A percentile compares a stretch with the other conserved stretches of the same genome.
Conservation (phyloP, 2,888 invertebrate genomes). For the Philonicus albiceps region DNA sequence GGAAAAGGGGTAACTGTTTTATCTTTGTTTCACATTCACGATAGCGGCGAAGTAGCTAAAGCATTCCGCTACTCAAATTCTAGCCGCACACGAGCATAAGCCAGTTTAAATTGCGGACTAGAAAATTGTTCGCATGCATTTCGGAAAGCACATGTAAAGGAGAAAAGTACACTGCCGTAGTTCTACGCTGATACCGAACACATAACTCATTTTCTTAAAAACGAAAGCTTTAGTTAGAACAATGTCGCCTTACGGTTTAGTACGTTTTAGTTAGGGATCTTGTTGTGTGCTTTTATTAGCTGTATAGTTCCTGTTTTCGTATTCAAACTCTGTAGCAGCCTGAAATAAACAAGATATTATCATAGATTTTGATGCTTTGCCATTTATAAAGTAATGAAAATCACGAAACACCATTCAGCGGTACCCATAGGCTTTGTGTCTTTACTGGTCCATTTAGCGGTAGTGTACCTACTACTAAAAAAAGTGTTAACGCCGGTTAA, state of each 20-base stretch:
- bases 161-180: conserved; percentile 12
- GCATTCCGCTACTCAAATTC: neutral
- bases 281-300: conserved; percentile 54
- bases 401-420: neutral
- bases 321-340: conserved; percentile 9
- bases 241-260: conserved; percentile 65
- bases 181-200: neutral
- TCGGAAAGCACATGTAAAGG: conserved; percentile 41
- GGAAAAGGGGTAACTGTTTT: conserved; percentile 27
- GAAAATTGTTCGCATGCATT: conserved; percentile 43
- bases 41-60: neutral
- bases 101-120: conserved; percentile 24
- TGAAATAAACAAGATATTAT: neutral
- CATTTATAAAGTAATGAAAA: neutral
- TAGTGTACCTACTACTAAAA: neutral
- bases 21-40: conserved; percentile 24
- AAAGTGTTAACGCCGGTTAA: neutral
- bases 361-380: neutral
- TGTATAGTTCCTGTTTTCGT: conserved; percentile 53
- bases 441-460: neutral
- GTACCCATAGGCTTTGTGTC: neutral
- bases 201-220: conserved; percentile 35
- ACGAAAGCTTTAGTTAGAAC: conserved; percentile 62
- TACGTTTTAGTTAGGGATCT: conserved; percentile 60
- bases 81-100: neutral